phyloP scores from a whole-genome alignment of 1,140 invertebrate genomes.

The Amphibalanus amphitrite region DNA sequence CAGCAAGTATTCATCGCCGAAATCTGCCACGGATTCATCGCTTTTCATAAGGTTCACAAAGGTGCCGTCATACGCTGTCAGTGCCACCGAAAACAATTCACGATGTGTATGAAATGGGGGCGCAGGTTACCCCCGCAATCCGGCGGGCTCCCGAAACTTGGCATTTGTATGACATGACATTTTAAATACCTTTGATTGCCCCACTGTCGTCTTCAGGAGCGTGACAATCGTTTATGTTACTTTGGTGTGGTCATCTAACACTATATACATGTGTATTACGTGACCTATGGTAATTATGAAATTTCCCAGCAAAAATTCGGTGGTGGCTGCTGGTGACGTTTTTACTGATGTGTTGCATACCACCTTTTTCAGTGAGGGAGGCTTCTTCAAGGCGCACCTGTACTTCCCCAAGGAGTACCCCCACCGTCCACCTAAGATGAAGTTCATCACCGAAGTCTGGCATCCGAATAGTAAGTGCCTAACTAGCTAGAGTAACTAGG shows the following conservation, averaged over 20 bases:
- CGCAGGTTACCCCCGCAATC: too few relatives aligned
- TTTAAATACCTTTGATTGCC: neutral
- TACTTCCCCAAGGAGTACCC: slow-evolving; percentile 98
- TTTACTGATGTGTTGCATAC: neutral
- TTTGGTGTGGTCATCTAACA: too few relatives aligned
- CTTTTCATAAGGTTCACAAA: too few relatives aligned
- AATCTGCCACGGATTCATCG: too few relatives aligned
- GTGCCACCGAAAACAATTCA: too few relatives aligned
- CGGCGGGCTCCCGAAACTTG: too few relatives aligned
- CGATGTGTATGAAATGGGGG: too few relatives aligned
- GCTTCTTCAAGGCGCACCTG: slow-evolving; percentile 94
- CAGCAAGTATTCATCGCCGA: too few relatives aligned
- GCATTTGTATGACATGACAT: too few relatives aligned
- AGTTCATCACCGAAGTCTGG: slow-evolving; percentile 99
- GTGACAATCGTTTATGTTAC: neutral
- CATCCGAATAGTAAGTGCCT: slow-evolving; percentile 89
- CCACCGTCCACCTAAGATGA: slow-evolving; percentile 94
- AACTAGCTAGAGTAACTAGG: too few relatives aligned
- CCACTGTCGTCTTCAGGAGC: neutral
- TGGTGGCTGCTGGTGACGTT: neutral
- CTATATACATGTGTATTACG: neutral
- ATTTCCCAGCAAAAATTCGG: neutral
- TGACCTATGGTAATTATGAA: neutral
- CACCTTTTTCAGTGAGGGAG: slow-evolving; percentile 66
- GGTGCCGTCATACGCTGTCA: too few relatives aligned